Conservation (phyloP, 2,113 vertebrate species). For the Notiomystis cincta region DNA sequence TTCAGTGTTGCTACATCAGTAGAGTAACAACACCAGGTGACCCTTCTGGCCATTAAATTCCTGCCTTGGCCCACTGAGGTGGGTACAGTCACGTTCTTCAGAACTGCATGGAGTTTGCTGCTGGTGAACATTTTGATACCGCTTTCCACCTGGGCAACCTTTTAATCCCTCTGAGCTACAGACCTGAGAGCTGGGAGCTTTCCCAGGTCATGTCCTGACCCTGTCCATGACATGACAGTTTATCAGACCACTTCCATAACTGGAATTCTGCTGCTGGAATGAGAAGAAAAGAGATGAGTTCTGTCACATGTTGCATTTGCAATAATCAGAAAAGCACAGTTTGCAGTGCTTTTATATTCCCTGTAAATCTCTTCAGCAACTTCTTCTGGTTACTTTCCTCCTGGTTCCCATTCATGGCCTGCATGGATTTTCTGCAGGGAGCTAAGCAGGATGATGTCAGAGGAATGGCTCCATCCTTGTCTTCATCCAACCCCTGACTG, state of each 20-base stretch:
- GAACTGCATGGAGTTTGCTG: neutral
- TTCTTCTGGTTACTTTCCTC: neutral
- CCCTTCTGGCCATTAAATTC: neutral
- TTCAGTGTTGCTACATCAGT: neutral
- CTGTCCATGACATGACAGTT: accelerated
- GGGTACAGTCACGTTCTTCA: neutral
- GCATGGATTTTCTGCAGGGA: neutral
- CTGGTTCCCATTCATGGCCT: neutral
- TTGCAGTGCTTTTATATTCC: neutral
- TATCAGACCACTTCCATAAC: neutral
- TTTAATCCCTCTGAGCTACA: neutral
- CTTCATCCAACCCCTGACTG: neutral
- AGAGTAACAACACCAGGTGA: neutral
- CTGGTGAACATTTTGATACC: neutral
- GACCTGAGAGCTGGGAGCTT: neutral
- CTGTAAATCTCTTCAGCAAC: neutral
- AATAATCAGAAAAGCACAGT: neutral
- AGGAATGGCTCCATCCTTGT: neutral
- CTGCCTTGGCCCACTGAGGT: neutral
- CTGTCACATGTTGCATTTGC: neutral
- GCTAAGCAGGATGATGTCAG: neutral
- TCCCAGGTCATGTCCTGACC: neutral
- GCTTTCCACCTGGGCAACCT: neutral
- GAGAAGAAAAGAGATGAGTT: neutral
- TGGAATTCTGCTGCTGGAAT: neutral